Evolutionary conservation across 2,888 invertebrate species (phyloP).

Genomic region (Deilephila porcellus): DNA sequence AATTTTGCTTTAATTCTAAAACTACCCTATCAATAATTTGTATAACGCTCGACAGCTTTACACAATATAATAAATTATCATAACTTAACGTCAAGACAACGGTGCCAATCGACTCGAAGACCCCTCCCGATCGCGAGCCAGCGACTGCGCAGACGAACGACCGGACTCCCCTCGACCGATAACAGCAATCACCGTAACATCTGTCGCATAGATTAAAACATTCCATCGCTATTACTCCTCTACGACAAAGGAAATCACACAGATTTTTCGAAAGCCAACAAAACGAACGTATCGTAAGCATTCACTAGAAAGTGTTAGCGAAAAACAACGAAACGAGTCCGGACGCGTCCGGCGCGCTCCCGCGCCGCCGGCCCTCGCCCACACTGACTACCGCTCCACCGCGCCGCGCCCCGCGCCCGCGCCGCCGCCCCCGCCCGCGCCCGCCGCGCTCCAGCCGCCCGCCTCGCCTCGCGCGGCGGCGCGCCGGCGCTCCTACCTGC

Average conservation of each 20-base stretch:
- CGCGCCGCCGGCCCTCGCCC: constrained; percentile 44
- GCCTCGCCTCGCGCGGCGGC: constrained; percentile 35
- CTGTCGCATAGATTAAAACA: constrained; percentile 58
- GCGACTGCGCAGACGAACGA: constrained; percentile 22
- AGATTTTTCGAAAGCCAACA: constrained; percentile 82
- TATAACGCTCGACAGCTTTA: constrained; percentile 34
- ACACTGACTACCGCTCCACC: constrained; percentile 31
- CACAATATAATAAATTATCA: constrained; percentile 32
- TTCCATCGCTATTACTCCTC: constrained; percentile 75
- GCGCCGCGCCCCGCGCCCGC: constrained; percentile 36
- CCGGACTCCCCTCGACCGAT: constrained; percentile 32
- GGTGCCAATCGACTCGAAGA: constrained; percentile 30
- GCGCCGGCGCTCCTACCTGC: constrained; percentile 71
- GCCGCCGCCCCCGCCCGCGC: constrained; percentile 42
- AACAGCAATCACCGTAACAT: constrained; percentile 12
- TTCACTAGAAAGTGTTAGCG: constrained; percentile 77
- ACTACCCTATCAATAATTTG: constrained; percentile 50
- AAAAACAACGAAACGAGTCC: constrained; percentile 68
- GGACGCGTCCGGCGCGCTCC: constrained; percentile 44
- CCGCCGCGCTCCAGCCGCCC: constrained; percentile 40
- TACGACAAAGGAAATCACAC: constrained; percentile 80
- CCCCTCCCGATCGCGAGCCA: constrained; percentile 26
- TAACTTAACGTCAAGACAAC: constrained; percentile 32
- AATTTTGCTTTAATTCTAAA: constrained; percentile 38
- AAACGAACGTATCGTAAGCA: constrained; percentile 79